Evolutionary conservation across 2,888 invertebrate genomes (phyloP).

Genomic region (Acleris laterana): DNA sequence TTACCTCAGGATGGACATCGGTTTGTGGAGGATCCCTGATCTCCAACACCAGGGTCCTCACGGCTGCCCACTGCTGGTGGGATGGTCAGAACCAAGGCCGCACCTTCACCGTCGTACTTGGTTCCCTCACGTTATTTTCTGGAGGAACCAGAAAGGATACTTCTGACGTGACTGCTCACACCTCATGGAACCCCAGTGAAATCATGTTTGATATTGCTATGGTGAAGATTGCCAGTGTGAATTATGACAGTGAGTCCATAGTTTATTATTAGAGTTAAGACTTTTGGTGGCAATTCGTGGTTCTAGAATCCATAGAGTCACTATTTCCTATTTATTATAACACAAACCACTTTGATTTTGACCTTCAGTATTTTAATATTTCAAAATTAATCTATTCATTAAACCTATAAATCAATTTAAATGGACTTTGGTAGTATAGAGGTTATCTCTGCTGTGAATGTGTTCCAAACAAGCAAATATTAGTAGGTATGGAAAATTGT

Average conservation of each 20-base stretch:
- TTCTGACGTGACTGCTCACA: constrained; percentile 56
- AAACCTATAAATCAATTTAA: too few relatives aligned
- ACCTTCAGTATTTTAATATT: too few relatives aligned
- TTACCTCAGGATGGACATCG: constrained; percentile 63
- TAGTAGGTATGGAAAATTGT: too few relatives aligned
- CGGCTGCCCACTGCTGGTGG: constrained; percentile 77
- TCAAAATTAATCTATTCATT: too few relatives aligned
- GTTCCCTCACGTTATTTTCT: constrained; percentile 66
- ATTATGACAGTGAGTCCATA: constrained; percentile 59
- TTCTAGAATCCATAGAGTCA: too few relatives aligned
- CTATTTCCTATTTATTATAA: too few relatives aligned
- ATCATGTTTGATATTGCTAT: constrained; percentile 67
- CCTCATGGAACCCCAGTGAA: constrained; percentile 58
- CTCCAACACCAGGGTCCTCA: constrained; percentile 63
- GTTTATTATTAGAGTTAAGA: too few relatives aligned
- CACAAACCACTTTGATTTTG: too few relatives aligned
- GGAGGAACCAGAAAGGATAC: constrained; percentile 67
- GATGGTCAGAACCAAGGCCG: constrained; percentile 65
- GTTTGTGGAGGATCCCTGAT: constrained; percentile 71
- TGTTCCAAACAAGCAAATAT: too few relatives aligned
- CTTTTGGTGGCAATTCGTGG: too few relatives aligned
- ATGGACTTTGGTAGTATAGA: too few relatives aligned
- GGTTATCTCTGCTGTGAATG: too few relatives aligned
- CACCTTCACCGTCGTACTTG: constrained; percentile 66
- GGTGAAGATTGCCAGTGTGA: constrained; percentile 55